phyloP scores from a whole-genome alignment of 2,113 vertebrate genomes.

The Zosterops hypoxanthus region DNA sequence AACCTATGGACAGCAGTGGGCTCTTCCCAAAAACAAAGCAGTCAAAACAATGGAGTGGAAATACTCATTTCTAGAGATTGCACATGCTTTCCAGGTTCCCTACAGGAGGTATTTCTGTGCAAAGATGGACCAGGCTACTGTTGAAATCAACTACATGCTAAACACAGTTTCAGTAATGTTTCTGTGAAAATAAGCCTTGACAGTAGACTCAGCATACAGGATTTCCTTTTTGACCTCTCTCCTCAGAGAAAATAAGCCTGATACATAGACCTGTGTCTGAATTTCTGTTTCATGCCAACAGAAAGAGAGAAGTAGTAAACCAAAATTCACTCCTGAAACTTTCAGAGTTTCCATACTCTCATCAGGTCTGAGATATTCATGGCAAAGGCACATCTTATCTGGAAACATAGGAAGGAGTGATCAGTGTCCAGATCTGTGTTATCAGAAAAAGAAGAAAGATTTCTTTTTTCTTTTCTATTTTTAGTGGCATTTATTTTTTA shows the following conservation, averaged over 20 bases:
- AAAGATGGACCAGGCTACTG: not conserved
- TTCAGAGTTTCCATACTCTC: not conserved
- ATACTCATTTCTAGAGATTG: not conserved
- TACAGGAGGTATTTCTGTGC: not conserved
- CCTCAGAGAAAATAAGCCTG: not conserved
- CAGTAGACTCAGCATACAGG: not conserved
- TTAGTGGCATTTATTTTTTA: not conserved
- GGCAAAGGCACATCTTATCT: not conserved
- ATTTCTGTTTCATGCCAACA: not conserved
- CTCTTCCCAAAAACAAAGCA: not conserved
- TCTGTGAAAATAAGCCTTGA: not conserved
- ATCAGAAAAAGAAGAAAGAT: not conserved
- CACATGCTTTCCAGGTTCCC: not conserved
- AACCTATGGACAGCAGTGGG: not conserved
- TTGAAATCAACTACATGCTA: not conserved
- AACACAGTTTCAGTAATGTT: not conserved
- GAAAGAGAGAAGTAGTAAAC: not conserved
- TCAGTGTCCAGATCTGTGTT: not conserved
- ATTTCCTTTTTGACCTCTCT: not conserved
- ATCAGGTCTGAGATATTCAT: not conserved
- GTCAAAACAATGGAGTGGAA: not conserved
- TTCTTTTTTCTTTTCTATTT: not conserved
- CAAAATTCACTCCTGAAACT: not conserved
- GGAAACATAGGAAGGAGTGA: not conserved
- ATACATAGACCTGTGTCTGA: not conserved